A percentile compares a stretch with the other conserved stretches of the same genome.
phyloP scores from a whole-genome alignment of 2,113 vertebrate species.

The Sminthopsis crassicaudata region DNA sequence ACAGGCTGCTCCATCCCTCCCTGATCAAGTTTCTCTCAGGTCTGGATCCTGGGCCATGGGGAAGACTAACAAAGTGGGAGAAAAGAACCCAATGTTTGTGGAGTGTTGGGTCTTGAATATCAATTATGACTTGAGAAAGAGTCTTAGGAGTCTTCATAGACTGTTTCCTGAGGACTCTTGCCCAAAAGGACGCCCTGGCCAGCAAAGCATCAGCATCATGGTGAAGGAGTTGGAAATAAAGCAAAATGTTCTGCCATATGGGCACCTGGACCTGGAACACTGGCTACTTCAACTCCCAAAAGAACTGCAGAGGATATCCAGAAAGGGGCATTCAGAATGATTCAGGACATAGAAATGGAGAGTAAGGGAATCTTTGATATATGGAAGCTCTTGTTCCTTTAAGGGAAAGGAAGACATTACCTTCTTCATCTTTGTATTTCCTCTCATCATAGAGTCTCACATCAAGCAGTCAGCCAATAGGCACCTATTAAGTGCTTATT shows the following conservation, averaged over 20 bases:
- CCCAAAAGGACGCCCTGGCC: neutral
- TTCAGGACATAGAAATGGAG: rapidly evolving
- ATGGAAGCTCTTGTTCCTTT: neutral
- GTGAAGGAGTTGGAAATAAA: neutral
- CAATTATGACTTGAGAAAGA: neutral
- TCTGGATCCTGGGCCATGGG: no score
- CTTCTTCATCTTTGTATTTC: no score
- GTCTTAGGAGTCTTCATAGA: neutral
- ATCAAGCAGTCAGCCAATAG: no score
- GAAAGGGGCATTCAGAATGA: neutral
- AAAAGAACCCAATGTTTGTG: neutral
- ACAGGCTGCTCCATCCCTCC: neutral
- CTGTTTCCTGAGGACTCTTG: neutral
- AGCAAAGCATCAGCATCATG: neutral
- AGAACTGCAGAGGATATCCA: neutral
- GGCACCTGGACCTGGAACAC: neutral
- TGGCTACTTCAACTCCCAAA: neutral
- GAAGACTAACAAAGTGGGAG: neutral
- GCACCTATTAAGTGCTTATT: no score
- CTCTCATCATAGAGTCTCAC: no score
- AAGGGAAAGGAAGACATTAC: no score
- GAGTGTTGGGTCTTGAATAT: neutral
- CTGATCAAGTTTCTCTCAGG: neutral
- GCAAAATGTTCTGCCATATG: neutral
- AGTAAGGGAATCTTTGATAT: no score